Base-by-base conservation (phyloP, 2,888 invertebrate genomes). In the Griposia aprilina region DNA sequence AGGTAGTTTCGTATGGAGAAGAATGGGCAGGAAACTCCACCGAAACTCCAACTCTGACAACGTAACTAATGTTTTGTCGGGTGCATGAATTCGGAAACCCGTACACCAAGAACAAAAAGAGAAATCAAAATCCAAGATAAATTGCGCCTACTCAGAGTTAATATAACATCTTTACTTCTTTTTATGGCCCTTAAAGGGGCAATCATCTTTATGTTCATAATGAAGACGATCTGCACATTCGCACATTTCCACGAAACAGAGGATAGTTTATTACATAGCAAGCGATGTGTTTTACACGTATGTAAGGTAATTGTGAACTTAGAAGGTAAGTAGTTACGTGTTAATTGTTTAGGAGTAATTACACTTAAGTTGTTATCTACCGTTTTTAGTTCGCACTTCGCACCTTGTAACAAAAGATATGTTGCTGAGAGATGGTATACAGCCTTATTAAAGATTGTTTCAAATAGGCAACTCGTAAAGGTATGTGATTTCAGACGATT, bases 301-400 rank as follows among this genome's bases (percentile, higher is more conserved):
- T 57, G 11, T 36, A 15, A 15, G 20, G 5, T 62, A 1, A 13
- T 20, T 48, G 20, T 48, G n/a, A 11, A 36, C 20, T 8, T 23
- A 57, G 36, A 7, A 48, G 48, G 15, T 23, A 63, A 0, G 13
- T 17, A 15, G 17, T 6, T 13, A n/a, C n/a, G 45, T 62, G 62
- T 36, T 45, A 78, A 62, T 63, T 50, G 78, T 48, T 68, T 68
- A 63, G 23, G 20, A 41, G 55, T 36, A 55, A 45, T 50, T 57
- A 15, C 41, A 70, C 41, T 30, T 65, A 79, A 17, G 68, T 70
- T 15, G 50, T 65, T 78, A 80, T 65, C 15, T 36, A 45, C 59
- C 8, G 30, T n/a, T 66, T 41, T 20, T 17, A 36, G 76, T 50
- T 60, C 20, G 15, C 68, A 36, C 30, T 36, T 41, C 5, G 7